Base-by-base conservation (phyloP, 2,797 vertebrate species). In the Xiphorhynchus erythropygius region DNA sequence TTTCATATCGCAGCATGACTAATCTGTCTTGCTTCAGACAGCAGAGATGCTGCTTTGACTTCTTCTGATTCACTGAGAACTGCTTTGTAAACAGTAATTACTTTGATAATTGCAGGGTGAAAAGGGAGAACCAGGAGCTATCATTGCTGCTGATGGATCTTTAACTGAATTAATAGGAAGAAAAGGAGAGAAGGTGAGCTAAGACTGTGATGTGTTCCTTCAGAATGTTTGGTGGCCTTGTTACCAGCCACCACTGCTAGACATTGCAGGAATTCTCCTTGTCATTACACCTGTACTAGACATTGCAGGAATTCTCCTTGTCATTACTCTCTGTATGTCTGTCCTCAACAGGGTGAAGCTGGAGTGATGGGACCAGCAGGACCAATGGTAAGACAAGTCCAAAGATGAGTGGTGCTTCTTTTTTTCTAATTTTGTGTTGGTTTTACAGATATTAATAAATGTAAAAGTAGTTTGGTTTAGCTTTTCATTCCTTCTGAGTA, bases 91-190 rank as follows among this genome's bases (percentile, higher is more conserved):
- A 59, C 64, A 46, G 41, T 63, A 86, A 87, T 69, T 28, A 30
- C 75, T 96, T 75, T 73, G 64, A 92, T 87, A 41, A 89, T 84
- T 98, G 28, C 96, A 99, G 99, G 99, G 99, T 24, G 98, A 99
- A 97, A 99, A 98, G 94, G 99, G 99, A 28, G 99, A 99, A 86
- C 97, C 99, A 1, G 99, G 98, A 10, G 50, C 97, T 25, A 37
- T 98, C 62, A 46, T 98, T 19, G 89, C 98, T 3, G 98, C 98
- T 53, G 97, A 99, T 64, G 97, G 98, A 84, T 97, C 98, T 87
- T 68, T 97, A 87, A 90, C 97, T 81, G 97, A 96, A 56, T 92
- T 98, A 67, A 80, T 94, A 35, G 98, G 98, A 83, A 97, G 97
- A 80, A 98, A 98, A 98, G 99, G 99, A 97, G 90, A 86, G 47